phyloP scores from a whole-genome alignment of 2,113 vertebrate genomes.

The Copsychus sechellarum region DNA sequence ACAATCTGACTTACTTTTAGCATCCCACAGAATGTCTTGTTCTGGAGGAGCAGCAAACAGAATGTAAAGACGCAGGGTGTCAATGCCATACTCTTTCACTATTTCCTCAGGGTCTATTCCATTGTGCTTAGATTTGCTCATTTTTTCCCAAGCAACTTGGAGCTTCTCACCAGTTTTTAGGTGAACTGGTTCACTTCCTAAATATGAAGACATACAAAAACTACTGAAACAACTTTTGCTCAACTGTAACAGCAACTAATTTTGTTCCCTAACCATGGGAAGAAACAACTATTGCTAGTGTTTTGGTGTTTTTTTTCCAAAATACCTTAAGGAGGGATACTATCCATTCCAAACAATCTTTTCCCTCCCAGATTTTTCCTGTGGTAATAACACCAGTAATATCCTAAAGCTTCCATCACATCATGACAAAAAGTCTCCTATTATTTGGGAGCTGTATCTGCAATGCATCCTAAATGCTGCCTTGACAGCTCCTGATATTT shows the following conservation, averaged over 20 bases:
- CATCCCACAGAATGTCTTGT: constrained; percentile 94
- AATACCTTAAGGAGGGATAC: not conserved
- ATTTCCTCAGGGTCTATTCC: constrained; percentile 89
- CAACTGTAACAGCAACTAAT: not conserved
- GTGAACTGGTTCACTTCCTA: constrained; percentile 80
- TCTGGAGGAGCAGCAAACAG: constrained; percentile 92
- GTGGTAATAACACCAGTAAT: not conserved
- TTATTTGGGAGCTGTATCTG: not conserved
- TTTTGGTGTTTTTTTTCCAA: not conserved
- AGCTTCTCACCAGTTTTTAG: constrained; percentile 70
- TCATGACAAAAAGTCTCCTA: not conserved
- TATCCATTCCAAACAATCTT: not conserved
- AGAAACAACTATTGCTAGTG: not conserved
- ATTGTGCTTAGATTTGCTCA: constrained; percentile 98
- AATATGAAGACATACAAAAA: not conserved
- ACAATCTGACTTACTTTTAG: constrained; percentile 82
- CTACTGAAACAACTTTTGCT: not conserved
- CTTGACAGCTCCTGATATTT: not conserved
- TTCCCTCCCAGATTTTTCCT: not conserved
- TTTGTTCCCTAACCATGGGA: not conserved
- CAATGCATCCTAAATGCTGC: not conserved
- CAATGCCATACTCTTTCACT: constrained; percentile 86
- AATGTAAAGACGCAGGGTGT: constrained; percentile 89
- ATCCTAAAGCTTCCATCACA: not conserved
- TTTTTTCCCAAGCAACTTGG: constrained; percentile 92